Percentiles rank a stretch among this genome's conserved stretches.
Conservation (phyloP, 1,140 invertebrate genomes). For the Meloidogyne chitwoodi region DNA sequence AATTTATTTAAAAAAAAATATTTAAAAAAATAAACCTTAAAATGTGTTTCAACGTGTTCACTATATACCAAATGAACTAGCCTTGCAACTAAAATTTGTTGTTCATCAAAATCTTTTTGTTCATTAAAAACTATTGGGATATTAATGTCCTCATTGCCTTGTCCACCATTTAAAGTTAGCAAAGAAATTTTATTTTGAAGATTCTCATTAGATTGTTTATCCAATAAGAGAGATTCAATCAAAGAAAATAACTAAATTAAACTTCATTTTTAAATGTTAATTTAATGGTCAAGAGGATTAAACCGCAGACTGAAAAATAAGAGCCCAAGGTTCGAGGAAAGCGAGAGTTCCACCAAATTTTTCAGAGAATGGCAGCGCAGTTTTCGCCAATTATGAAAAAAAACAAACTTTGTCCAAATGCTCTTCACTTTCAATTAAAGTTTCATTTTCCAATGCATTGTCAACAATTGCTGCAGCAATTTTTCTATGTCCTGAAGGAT, state of each 20-base stretch:
- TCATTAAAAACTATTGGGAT: slow-evolving; percentile 79
- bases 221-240: slow-evolving; percentile 65
- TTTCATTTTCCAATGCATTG: slow-evolving; percentile 79
- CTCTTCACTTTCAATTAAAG: slow-evolving; percentile 79
- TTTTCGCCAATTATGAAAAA: too few species aligned
- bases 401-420: slow-evolving; percentile 63
- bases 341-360: too few species aligned
- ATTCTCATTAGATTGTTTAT: slow-evolving; percentile 73
- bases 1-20: slow-evolving; percentile 14
- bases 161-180: background rate
- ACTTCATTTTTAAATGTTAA: too few species aligned
- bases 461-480: slow-evolving; percentile 81
- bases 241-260: slow-evolving; percentile 29
- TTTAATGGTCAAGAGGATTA: too few species aligned
- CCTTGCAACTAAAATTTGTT: slow-evolving; percentile 82
- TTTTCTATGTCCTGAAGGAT: slow-evolving; percentile 79
- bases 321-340: too few species aligned
- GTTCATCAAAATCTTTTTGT: slow-evolving; percentile 82
- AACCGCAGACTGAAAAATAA: too few species aligned
- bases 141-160: slow-evolving; percentile 2
- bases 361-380: too few species aligned
- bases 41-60: slow-evolving; percentile 82
- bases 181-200: background rate
- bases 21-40: slow-evolving; percentile 60
- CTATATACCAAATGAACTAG: slow-evolving; percentile 85